A percentile compares a stretch with the other conserved stretches of the same genome.
These are phyloP conservation scores for Falcunculus frontatus DNA, from an alignment of 2,113 vertebrate genomes.

Conservation along the genomic window DNA sequence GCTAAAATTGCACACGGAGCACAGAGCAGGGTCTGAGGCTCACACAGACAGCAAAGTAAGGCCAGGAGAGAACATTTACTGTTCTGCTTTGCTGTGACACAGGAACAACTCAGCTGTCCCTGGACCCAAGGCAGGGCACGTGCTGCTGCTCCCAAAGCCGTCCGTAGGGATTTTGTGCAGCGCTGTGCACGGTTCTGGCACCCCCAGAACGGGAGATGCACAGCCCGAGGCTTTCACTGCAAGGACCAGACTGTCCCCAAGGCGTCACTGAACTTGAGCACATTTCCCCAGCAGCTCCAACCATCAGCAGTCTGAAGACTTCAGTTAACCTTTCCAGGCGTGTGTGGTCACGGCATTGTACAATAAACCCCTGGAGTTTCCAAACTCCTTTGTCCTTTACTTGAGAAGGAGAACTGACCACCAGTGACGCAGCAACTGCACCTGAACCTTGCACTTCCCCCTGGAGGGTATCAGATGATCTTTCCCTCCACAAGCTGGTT, in stretches of 20 bases:
- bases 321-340: no score
- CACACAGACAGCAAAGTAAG: not conserved
- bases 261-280: not conserved
- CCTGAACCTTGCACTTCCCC: not conserved
- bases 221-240: not conserved
- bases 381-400: not conserved
- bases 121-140: not conserved
- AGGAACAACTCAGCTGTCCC: not conserved
- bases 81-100: not conserved
- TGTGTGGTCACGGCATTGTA: fast-evolving
- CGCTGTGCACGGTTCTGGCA: not conserved
- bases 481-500: not conserved
- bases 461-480: not conserved
- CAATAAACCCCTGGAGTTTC: not conserved
- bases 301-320: not conserved
- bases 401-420: not conserved
- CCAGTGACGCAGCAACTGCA: fast-evolving
- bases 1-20: not conserved
- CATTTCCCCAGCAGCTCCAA: not conserved
- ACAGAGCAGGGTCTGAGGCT: not conserved
- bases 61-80: not conserved
- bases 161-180: not conserved
- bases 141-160: not conserved
- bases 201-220: fast-evolving
- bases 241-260: not conserved